Conservation (phyloP, 2,888 invertebrate genomes). For the Callinectes sapidus region DNA sequence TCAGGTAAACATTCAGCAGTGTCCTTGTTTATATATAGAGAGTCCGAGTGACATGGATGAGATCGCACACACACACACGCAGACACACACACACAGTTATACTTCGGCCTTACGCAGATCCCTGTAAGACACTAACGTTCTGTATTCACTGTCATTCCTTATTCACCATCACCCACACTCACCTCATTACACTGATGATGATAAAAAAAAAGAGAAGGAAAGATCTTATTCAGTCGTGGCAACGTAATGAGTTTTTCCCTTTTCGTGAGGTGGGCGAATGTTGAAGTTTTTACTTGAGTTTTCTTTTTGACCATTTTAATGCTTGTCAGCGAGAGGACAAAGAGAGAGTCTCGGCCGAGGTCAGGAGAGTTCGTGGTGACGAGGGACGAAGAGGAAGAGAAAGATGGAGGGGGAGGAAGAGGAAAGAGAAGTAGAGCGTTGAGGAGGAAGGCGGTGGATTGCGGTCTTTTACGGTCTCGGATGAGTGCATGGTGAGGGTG, state of each 20-base stretch:
- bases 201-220: conserved; percentile 18
- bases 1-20: background rate
- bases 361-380: conserved; percentile 33
- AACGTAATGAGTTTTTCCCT: conserved; percentile 32
- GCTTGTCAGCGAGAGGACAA: conserved; percentile 36
- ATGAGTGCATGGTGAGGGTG: background rate
- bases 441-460: background rate
- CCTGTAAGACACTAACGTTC: conserved; percentile 11
- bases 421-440: background rate
- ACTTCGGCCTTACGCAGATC: background rate
- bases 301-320: conserved; percentile 34
- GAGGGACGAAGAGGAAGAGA: conserved; percentile 17
- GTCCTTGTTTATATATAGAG: conserved; percentile 22
- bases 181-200: background rate
- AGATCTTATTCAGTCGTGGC: conserved; percentile 17
- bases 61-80: background rate
- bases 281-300: conserved; percentile 30
- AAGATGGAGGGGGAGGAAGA: background rate
- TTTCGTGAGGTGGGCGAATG: conserved; percentile 36
- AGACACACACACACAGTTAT: background rate
- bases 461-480: background rate
- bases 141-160: background rate
- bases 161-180: conserved; percentile 36
- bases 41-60: conserved; percentile 30
- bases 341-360: conserved; percentile 32